Evolutionary conservation across 1,140 invertebrate species (phyloP), one percentile per base, ranked within the genome.

Genomic region (Ceratoteleas bidentatus): DNA sequence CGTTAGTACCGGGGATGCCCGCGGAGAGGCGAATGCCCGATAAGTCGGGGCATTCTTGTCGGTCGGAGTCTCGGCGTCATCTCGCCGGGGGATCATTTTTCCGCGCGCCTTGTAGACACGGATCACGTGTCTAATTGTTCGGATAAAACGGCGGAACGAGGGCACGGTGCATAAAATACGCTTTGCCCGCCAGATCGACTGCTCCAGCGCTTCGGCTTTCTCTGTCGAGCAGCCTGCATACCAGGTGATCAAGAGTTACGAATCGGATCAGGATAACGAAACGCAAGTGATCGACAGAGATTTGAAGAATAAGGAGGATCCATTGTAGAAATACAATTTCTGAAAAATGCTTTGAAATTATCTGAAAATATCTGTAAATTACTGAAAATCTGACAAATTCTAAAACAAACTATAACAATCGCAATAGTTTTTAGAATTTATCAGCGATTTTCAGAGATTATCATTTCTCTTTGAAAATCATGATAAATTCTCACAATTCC

Each of bases 61-160:
- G 49, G 45, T 57, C 64, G 45, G 60, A 70, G 60, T 50, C 52
- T 57, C 61, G 52, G 14, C 57, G 16, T 77, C 68, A 16, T 54
- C 58, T 57, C 70, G 47, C 15, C 66, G 11, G 47, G 50, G 61
- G 68, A 77, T 75, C 53, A 72, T 75, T 77, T 83, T 80, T 84
- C 11, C 45, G 53, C 49, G 68, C 66, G 61, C 53, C 52, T 75
- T 52, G 70, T 80, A 84, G 72, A 60, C 76, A 65, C 68, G 82
- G 77, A 83, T 87, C 83, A 84, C 84, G 83, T 84, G 85, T 86
- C 82, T 88, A 88, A 88, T 88, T 88, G 88, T 87, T 85, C 68
- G 84, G 76, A 85, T 86, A 85, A 89, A 88, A 85, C 76, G 86
- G 74, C 76, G 83, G 83, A 87, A 88, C 85, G 88, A 85, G 87